phyloP scores from a whole-genome alignment of 2,888 invertebrate species.

The Baronia brevicornis region DNA sequence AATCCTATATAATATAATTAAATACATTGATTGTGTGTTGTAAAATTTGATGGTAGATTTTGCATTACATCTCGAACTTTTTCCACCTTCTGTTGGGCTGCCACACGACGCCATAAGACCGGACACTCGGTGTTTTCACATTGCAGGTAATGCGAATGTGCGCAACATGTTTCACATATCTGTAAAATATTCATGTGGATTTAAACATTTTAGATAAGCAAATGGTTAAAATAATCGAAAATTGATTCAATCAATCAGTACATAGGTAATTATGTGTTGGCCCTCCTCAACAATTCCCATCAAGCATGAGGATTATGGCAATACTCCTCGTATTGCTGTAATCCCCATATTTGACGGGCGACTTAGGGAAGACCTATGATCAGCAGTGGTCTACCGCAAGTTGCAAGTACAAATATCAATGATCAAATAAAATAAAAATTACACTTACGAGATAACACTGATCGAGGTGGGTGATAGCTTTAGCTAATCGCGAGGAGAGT shows the following conservation, averaged over 20 bases:
- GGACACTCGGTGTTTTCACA: conserved; percentile 61
- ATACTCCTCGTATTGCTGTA: too few relatives aligned
- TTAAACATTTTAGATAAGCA: not conserved
- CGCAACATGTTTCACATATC: conserved; percentile 57
- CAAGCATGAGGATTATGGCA: too few relatives aligned
- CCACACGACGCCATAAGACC: conserved; percentile 46
- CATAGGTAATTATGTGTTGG: too few relatives aligned
- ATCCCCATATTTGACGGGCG: too few relatives aligned
- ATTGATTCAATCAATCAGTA: too few relatives aligned
- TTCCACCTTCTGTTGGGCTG: conserved; percentile 36
- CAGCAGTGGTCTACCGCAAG: too few relatives aligned
- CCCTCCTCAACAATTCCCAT: too few relatives aligned
- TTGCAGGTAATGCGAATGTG: conserved; percentile 32
- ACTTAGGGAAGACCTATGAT: too few relatives aligned
- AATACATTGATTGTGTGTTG: conserved; percentile 34
- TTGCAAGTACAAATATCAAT: too few relatives aligned
- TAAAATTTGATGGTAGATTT: conserved; percentile 42
- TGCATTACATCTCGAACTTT: conserved; percentile 41
- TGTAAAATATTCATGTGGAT: conserved; percentile 22
- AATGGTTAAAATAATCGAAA: too few relatives aligned
- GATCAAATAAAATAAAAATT: too few relatives aligned
- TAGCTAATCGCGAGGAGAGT: conserved; percentile 20
- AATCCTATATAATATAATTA: conserved; percentile 17
- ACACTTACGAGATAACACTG: conserved; percentile 31
- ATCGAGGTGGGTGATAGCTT: conserved; percentile 20